Base-by-base conservation (phyloP, 1,140 invertebrate genomes). In the Halesus radiatus region DNA sequence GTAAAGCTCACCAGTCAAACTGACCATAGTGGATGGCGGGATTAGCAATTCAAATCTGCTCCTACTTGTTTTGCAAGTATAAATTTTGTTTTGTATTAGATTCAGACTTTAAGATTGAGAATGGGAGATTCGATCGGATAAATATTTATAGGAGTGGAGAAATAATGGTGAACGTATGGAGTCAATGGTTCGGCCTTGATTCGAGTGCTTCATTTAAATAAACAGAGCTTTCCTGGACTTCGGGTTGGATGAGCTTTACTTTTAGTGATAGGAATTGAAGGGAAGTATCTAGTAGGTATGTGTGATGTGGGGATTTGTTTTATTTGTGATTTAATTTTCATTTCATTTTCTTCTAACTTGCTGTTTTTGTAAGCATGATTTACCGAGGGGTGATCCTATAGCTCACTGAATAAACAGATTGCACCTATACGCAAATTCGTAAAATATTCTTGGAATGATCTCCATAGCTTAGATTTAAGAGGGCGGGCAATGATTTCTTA, bases 1-100 rank as follows among this genome's bases (percentile, higher is more conserved):
- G 7, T 6, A 20, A 70, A 70, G 66, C 66, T 72, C 45, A 72
- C 20, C 20, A 45, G 20, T 72, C 45, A 72, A 52, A 26, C 68
- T 72, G 45, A 72, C 37, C 45, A 18, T 72, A 20, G 68, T 72
- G 53, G 68, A 22, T 72, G 45, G 68, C 22, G 3, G 50, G 45
- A 75, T 75, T 75, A 58, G 73, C 73, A 75, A 75, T 75, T 75
- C 73, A 58, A 60, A 75, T 75, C 13, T 18, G 4, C 56, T 26
- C 32, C 26, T 15, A 29, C 53, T 20, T 37, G 72, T 60, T 75
- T 75, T 75, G 73, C 73, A 75, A 75, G 73, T 75, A 75, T 75
- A 75, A 75, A 58, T 58, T 75, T 75, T 75, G 73, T 75, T 75
- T 75, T 75, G 73, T 75, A 75, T 75, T 60, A 60, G 73, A 60